Conservation (phyloP, 2,113 vertebrate species). For the Dicentrarchus labrax region DNA sequence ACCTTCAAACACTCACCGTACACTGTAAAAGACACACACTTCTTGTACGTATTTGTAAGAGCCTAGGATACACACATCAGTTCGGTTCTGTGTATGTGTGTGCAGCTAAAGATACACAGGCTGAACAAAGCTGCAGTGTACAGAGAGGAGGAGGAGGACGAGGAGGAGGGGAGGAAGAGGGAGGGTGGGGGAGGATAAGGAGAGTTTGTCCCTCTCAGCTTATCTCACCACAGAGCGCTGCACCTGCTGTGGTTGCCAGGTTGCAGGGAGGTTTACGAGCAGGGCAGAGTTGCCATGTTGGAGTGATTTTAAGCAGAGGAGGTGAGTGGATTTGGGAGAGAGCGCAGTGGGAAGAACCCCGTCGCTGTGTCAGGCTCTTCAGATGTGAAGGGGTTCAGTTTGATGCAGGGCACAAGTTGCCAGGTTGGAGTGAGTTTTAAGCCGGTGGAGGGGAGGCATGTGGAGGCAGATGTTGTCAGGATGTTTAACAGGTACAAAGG, state of each 20-base stretch:
- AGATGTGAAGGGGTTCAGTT: slow-evolving; percentile 27
- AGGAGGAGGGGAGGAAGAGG: neutral
- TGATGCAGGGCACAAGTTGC: slow-evolving; percentile 28
- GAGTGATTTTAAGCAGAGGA: slow-evolving; percentile 46
- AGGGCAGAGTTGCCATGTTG: slow-evolving; percentile 38
- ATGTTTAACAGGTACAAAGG: slow-evolving; percentile 18
- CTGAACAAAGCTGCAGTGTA: slow-evolving; percentile 41
- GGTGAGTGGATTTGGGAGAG: slow-evolving; percentile 56
- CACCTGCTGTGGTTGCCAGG: slow-evolving; percentile 65
- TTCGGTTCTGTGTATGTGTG: neutral
- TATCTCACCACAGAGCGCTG: slow-evolving; percentile 42
- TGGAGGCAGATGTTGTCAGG: slow-evolving; percentile 34
- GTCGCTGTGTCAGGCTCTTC: slow-evolving; percentile 29
- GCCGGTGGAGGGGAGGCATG: neutral
- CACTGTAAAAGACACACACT: neutral
- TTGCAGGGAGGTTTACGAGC: slow-evolving; percentile 40
- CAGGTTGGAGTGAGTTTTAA: slow-evolving; percentile 34
- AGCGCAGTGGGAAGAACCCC: slow-evolving; percentile 29
- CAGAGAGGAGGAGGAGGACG: slow-evolving; percentile 3
- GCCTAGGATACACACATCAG: neutral
- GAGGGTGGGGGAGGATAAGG: slow-evolving; percentile 1
- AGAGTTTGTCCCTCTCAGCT: slow-evolving; percentile 47
- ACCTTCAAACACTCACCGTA: neutral
- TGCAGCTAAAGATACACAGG: neutral
- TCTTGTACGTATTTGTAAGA: neutral